phyloP scores from a whole-genome alignment of 2,888 invertebrate genomes.

The Rhingia campestris region DNA sequence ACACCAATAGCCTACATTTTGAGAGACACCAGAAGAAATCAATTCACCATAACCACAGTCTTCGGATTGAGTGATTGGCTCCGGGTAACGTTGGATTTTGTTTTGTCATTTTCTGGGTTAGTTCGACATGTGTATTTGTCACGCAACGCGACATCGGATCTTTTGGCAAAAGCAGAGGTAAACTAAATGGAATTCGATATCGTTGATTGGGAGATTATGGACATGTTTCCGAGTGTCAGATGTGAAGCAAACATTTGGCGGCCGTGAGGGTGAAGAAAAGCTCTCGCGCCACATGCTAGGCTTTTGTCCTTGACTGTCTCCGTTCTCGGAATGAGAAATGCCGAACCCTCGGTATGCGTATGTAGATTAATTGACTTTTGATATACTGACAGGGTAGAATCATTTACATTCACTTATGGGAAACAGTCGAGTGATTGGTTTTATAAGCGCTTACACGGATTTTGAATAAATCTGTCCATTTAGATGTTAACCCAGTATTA shows the following conservation, averaged over 20 bases:
- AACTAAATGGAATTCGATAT: slow-evolving; percentile 33
- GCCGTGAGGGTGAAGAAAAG: slow-evolving; percentile 38
- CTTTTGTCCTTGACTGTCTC: slow-evolving; percentile 43
- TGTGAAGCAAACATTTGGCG: slow-evolving; percentile 38
- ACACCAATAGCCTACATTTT: slow-evolving; percentile 60
- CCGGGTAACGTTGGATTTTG: slow-evolving; percentile 14
- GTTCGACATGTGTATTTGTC: slow-evolving; percentile 55
- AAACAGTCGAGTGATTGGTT: no score
- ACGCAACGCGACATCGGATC: slow-evolving; percentile 45
- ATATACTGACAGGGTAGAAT: no score
- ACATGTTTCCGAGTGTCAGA: slow-evolving; percentile 37
- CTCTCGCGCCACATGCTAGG: slow-evolving; percentile 2
- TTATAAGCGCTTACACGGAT: no score
- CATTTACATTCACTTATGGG: no score
- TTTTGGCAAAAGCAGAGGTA: slow-evolving; percentile 6
- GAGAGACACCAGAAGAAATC: slow-evolving; percentile 44
- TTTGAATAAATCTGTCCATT: no score
- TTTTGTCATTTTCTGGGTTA: slow-evolving; percentile 29
- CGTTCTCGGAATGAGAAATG: no score
- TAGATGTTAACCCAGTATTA: no score
- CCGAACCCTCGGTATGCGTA: no score
- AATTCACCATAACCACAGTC: slow-evolving; percentile 27
- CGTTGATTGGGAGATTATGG: slow-evolving; percentile 4
- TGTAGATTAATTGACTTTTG: no score
- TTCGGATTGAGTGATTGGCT: slow-evolving; percentile 44